These are phyloP conservation scores for Ptychochromis oligacanthus DNA, from an alignment of 2,113 vertebrate genomes.

Conservation along the genomic window DNA sequence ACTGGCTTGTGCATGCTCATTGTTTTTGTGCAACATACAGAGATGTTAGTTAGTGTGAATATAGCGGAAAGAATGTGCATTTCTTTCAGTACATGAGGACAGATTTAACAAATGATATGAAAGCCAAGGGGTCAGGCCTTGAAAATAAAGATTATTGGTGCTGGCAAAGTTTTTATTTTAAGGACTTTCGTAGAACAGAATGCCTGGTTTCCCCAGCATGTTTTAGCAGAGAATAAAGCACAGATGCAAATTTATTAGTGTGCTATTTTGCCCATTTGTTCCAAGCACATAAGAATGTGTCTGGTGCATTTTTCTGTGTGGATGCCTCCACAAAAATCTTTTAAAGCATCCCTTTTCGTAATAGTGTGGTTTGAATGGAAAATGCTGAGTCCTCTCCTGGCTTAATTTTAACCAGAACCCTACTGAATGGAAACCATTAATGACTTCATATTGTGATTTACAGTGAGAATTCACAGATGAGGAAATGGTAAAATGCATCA, in stretches of 20 bases:
- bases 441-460: conserved; percentile 66
- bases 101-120: not conserved
- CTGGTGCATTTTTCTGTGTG: not conserved
- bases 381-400: conserved; percentile 38
- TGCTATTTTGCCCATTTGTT: not conserved
- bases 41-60: not conserved
- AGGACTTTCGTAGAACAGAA: not conserved
- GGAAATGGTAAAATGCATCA: conserved; percentile 30
- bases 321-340: conserved; percentile 13
- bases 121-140: not conserved
- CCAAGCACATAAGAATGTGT: not conserved
- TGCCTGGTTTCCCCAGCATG: not conserved
- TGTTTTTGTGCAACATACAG: not conserved
- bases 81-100: not conserved
- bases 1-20: not conserved
- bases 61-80: not conserved
- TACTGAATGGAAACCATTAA: conserved; percentile 61
- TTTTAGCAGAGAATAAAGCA: conserved; percentile 17
- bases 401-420: conserved; percentile 43
- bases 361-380: conserved; percentile 52
- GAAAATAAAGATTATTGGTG: not conserved
- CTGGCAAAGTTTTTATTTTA: not conserved
- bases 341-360: conserved; percentile 36
- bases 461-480: conserved; percentile 30
- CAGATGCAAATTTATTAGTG: conserved; percentile 8